Evolutionary conservation across 64 coral and sea anemone genomes (phyloP).

Genomic region (Porites australiensis): DNA sequence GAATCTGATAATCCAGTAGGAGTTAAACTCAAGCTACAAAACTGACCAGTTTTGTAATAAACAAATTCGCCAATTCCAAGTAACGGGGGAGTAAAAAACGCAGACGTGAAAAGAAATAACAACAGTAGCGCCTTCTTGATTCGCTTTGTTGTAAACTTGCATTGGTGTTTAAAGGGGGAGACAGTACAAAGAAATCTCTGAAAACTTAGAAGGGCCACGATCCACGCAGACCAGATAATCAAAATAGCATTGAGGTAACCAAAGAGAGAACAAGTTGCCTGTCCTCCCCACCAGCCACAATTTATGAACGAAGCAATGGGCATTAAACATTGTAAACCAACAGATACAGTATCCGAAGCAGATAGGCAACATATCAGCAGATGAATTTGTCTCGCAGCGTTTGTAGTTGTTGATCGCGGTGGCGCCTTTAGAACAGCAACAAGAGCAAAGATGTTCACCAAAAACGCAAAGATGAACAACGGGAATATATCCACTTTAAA

Average conservation of each 20-base stretch:
- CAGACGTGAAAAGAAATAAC: not conserved
- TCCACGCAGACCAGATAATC: constrained; percentile 36
- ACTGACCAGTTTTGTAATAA: constrained; percentile 39
- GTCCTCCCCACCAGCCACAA: constrained; percentile 47
- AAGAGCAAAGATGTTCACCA: constrained; percentile 6
- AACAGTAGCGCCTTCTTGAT: not conserved
- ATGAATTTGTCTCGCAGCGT: not conserved
- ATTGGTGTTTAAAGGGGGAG: constrained; percentile 11
- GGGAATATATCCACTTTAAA: constrained; percentile 37
- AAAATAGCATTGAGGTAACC: constrained; percentile 24
- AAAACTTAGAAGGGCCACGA: constrained; percentile 12
- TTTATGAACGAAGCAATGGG: constrained; percentile 31
- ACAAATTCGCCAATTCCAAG: constrained; percentile 35
- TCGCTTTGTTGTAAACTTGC: constrained; percentile 11
- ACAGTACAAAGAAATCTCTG: not conserved
- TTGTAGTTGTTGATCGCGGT: not conserved
- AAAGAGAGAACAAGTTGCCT: not conserved
- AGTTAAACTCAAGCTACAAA: constrained; percentile 33
- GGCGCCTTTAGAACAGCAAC: constrained; percentile 14
- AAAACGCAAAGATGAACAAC: constrained; percentile 9
- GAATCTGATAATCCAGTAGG: constrained; percentile 21
- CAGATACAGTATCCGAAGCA: not conserved
- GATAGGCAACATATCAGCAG: constrained; percentile 31
- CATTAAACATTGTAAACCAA: constrained; percentile 37
- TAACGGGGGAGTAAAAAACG: not conserved